phyloP scores from a whole-genome alignment of 1,140 invertebrate genomes.

The Sogatella furcifera region DNA sequence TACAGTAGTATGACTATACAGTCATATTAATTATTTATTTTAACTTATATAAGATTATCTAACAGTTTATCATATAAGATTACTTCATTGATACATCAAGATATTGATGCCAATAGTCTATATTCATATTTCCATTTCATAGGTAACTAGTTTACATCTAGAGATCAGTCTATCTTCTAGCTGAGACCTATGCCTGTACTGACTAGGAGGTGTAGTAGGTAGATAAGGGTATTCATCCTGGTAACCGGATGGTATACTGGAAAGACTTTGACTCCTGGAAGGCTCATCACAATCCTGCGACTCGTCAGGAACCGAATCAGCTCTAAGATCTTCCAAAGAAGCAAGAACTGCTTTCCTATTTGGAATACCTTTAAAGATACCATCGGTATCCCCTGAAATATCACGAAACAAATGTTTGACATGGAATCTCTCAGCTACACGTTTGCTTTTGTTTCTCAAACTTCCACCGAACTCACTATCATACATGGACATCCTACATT shows the following conservation, averaged over 20 bases:
- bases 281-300: slow-evolving; percentile 32
- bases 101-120: too few relatives aligned
- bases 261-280: slow-evolving; percentile 31
- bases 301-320: slow-evolving; percentile 34
- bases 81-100: too few relatives aligned
- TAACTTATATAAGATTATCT: too few relatives aligned
- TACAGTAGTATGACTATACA: too few relatives aligned
- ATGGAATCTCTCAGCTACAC: slow-evolving; percentile 39
- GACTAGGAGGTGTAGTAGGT: slow-evolving; percentile 36
- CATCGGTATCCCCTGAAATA: slow-evolving; percentile 34
- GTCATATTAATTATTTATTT: too few relatives aligned
- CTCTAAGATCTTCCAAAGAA: slow-evolving; percentile 36
- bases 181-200: slow-evolving; percentile 35
- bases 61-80: too few relatives aligned
- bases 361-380: slow-evolving; percentile 39
- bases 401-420: slow-evolving; percentile 39
- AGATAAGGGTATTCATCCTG: slow-evolving; percentile 38
- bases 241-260: slow-evolving; percentile 37
- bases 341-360: slow-evolving; percentile 40
- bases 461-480: slow-evolving; percentile 11
- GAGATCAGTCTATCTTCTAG: slow-evolving; percentile 36
- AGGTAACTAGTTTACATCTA: slow-evolving; percentile 31
- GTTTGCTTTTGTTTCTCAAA: slow-evolving; percentile 33
- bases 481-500: slow-evolving; percentile 15
- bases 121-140: too few relatives aligned